phyloP scores from a whole-genome alignment of 2,113 vertebrate species.

The Nanger granti region DNA sequence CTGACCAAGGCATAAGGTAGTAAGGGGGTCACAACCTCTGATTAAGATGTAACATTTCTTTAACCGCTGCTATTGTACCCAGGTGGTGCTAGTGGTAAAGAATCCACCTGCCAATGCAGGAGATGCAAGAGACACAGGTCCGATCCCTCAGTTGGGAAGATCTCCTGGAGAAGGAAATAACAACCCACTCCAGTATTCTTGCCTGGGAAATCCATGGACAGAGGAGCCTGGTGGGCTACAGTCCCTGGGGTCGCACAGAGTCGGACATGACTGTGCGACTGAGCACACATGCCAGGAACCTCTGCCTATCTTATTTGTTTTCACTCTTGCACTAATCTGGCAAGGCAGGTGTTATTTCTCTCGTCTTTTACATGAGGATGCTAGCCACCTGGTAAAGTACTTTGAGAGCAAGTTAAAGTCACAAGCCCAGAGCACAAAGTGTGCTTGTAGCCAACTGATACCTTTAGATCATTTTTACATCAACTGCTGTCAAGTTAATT shows the following conservation, averaged over 20 bases:
- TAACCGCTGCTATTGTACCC: neutral
- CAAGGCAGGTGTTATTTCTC: neutral
- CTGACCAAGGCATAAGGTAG: neutral
- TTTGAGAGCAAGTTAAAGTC: constrained; percentile 18
- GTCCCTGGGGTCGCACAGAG: neutral
- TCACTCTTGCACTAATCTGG: neutral
- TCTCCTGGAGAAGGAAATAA: neutral
- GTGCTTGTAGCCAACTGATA: neutral
- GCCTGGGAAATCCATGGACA: neutral
- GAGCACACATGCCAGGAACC: neutral
- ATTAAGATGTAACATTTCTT: neutral
- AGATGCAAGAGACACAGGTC: neutral
- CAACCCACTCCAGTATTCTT: neutral
- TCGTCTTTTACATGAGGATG: neutral
- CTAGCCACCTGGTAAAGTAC: neutral
- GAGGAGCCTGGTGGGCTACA: neutral
- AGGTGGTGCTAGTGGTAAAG: neutral
- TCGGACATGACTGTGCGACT: rapidly evolving
- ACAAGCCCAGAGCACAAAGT: neutral
- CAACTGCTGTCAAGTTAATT: neutral
- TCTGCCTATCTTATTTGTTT: neutral
- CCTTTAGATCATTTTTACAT: constrained; percentile 34
- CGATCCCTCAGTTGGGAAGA: neutral
- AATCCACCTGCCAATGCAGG: neutral
- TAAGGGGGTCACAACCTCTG: neutral